phyloP scores from a whole-genome alignment of 2,888 invertebrate species.

The Drosophila histrio region DNA sequence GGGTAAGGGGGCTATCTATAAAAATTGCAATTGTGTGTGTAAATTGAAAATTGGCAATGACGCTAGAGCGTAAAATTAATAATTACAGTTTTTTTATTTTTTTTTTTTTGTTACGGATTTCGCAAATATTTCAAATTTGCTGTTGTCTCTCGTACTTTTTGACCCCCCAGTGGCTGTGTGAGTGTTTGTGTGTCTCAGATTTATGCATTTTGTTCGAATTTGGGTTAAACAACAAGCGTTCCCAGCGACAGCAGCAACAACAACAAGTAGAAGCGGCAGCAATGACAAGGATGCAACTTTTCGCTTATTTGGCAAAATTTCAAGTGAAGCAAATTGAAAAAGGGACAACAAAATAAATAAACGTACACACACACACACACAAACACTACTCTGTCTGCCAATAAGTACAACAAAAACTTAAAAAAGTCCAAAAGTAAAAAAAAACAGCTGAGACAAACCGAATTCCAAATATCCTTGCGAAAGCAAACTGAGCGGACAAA shows the following conservation, averaged over 20 bases:
- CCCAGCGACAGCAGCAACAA: slow-evolving; percentile 11
- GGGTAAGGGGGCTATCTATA: not conserved
- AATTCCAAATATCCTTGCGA: slow-evolving; percentile 11
- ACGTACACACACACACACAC: slow-evolving; percentile 32
- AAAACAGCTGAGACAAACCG: not conserved
- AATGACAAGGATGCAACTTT: slow-evolving; percentile 58
- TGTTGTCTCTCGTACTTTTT: not conserved
- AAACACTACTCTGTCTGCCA: slow-evolving; percentile 22
- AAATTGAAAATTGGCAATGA: slow-evolving; percentile 36
- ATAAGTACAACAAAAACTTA: slow-evolving; percentile 5
- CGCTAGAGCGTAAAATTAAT: slow-evolving; percentile 25
- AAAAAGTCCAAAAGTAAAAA: not conserved
- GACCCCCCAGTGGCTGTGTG: not conserved
- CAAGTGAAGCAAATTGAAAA: slow-evolving; percentile 67
- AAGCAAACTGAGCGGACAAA: no score
- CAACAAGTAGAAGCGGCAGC: slow-evolving; percentile 8
- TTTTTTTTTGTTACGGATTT: no score
- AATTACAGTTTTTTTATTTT: slow-evolving; percentile 23
- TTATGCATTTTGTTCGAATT: slow-evolving; percentile 66
- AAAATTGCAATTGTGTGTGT: not conserved
- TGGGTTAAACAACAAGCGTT: slow-evolving; percentile 61
- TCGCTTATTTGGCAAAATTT: slow-evolving; percentile 77
- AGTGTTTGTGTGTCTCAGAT: slow-evolving; percentile 39
- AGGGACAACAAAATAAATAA: slow-evolving; percentile 63
- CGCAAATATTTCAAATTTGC: slow-evolving; percentile 26